Conservation (phyloP, 2,888 invertebrate genomes). For the Cantharis rufa region DNA sequence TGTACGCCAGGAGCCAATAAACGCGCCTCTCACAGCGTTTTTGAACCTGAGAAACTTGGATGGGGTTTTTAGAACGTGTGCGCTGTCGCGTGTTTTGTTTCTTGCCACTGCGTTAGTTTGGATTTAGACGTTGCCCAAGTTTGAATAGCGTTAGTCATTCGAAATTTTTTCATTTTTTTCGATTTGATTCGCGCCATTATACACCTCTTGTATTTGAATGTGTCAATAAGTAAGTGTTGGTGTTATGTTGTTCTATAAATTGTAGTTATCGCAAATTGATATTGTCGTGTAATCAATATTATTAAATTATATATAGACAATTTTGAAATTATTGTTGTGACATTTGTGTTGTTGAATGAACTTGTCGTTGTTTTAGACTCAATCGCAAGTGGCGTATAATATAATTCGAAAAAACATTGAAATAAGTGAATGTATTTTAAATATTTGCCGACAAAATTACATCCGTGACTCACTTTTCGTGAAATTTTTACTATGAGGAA, state of each 20-base stretch:
- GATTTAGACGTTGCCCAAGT: slow-evolving; percentile 5
- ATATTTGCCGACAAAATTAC: not conserved
- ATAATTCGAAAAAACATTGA: not conserved
- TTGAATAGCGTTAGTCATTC: not conserved
- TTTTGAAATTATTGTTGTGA: not conserved
- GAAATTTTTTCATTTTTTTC: not conserved
- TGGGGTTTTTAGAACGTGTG: slow-evolving; percentile 22
- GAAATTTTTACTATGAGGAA: slow-evolving; percentile 3
- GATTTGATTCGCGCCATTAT: slow-evolving; percentile 24
- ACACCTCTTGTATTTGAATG: not conserved
- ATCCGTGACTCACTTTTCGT: not conserved
- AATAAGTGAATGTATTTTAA: not conserved
- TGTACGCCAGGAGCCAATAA: slow-evolving; percentile 19
- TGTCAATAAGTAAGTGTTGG: not conserved
- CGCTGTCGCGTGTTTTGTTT: slow-evolving; percentile 26
- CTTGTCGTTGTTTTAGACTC: not conserved
- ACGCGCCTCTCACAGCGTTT: slow-evolving; percentile 8
- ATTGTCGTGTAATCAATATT: not conserved
- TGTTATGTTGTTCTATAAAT: not conserved
- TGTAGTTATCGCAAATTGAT: not conserved
- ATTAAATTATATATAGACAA: not conserved
- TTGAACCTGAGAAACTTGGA: slow-evolving; percentile 18
- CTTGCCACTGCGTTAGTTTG: slow-evolving; percentile 20
- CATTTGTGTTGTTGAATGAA: not conserved
- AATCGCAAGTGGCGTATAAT: not conserved